Percentiles rank a stretch among this genome's conserved stretches.
These are phyloP conservation scores for Serinus canaria DNA, from an alignment of 2,113 vertebrate genomes.

Conservation along the genomic window DNA sequence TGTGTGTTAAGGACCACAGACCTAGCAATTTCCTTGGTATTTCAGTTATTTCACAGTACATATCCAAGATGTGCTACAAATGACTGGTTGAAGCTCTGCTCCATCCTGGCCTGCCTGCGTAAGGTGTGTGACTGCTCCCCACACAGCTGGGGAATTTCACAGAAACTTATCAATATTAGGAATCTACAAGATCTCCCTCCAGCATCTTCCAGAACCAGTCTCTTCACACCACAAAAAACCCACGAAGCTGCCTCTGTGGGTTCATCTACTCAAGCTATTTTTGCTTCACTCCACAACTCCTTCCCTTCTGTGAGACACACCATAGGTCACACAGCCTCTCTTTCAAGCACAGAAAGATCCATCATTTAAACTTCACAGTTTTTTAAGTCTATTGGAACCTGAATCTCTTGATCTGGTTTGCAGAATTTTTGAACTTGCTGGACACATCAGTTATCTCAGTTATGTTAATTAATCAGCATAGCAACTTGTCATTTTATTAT, in stretches of 20 bases:
- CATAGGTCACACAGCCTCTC: not conserved
- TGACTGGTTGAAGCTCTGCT: not conserved
- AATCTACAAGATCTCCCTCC: not conserved
- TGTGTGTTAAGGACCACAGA: not conserved
- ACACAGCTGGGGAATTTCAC: not conserved
- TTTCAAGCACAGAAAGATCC: not conserved
- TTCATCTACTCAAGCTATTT: not conserved
- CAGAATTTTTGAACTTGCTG: not conserved
- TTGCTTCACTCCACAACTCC: not conserved
- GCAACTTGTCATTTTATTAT: slow-evolving; percentile 46
- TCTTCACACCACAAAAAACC: not conserved
- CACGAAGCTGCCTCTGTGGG: not conserved
- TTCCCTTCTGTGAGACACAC: not conserved
- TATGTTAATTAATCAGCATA: slow-evolving; percentile 21
- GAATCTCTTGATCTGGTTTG: not conserved
- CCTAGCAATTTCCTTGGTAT: not conserved
- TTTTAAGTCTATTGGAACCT: slow-evolving; percentile 6
- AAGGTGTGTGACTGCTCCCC: not conserved
- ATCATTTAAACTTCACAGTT: not conserved
- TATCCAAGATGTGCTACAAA: not conserved
- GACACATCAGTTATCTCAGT: not conserved
- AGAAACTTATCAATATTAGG: not conserved
- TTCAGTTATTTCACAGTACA: not conserved
- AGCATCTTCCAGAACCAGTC: not conserved
- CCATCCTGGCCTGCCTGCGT: not conserved